Evolutionary conservation across 2,797 vertebrate species (phyloP).

Genomic region (Chaenodraco wilsoni): DNA sequence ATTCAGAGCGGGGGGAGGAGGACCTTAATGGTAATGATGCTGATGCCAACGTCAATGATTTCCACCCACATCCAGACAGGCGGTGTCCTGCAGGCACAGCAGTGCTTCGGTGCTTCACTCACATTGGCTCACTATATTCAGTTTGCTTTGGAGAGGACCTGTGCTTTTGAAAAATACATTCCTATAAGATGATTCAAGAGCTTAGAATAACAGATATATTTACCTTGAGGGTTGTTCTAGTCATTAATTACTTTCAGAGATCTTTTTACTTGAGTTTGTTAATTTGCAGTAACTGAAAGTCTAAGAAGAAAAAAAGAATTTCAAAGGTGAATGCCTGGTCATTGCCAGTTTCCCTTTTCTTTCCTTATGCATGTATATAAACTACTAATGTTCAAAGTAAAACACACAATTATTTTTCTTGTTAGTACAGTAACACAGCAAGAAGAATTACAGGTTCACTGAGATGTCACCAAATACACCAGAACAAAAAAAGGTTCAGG

Average conservation of each 20-base stretch:
- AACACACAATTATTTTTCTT: slow-evolving; percentile 16
- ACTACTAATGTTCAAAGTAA: slow-evolving; percentile 7
- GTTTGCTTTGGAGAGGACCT: slow-evolving; percentile 37
- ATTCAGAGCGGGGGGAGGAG: slow-evolving; percentile 51
- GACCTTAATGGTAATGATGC: slow-evolving; percentile 64
- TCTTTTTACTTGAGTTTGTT: slow-evolving; percentile 15
- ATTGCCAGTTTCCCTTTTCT: background rate
- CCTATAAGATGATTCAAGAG: slow-evolving; percentile 26
- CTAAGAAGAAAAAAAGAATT: background rate
- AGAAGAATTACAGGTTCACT: slow-evolving; percentile 18
- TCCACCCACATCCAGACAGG: slow-evolving; percentile 71
- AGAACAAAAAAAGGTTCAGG: slow-evolving; percentile 12
- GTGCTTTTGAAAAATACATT: slow-evolving; percentile 31
- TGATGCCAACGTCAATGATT: slow-evolving; percentile 55
- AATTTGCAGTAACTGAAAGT: background rate
- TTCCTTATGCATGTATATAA: background rate
- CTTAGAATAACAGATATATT: background rate
- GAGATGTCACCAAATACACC: slow-evolving; percentile 15
- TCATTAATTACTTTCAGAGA: background rate
- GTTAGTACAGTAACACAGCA: slow-evolving; percentile 17
- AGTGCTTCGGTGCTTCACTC: slow-evolving; percentile 52
- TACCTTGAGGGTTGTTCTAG: background rate
- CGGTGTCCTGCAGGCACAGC: slow-evolving; percentile 65
- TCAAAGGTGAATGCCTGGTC: background rate
- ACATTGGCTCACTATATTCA: slow-evolving; percentile 48